These are phyloP conservation scores for Euthynnus affinis DNA, from an alignment of 2,797 vertebrate species.

Conservation along the genomic window DNA sequence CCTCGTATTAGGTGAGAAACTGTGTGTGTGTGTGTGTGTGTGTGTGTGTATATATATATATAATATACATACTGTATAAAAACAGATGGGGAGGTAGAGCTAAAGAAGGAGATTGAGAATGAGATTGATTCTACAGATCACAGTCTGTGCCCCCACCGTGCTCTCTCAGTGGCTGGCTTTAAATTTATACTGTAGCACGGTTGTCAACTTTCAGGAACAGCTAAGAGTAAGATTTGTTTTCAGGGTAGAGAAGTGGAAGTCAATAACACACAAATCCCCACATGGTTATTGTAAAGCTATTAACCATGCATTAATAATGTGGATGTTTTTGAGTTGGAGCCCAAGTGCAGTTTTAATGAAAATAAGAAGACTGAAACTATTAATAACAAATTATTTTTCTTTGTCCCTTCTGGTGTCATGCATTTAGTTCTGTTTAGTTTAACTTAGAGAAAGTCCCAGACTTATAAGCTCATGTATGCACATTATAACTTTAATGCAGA, in stretches of 20 bases:
- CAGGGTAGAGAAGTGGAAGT: constrained; percentile 23
- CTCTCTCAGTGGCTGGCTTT: constrained; percentile 22
- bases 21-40: background rate
- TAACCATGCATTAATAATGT: background rate
- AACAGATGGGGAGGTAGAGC: constrained; percentile 3
- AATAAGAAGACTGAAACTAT: background rate
- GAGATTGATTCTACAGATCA: constrained; percentile 28
- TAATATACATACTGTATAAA: background rate
- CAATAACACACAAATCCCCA: constrained; percentile 6
- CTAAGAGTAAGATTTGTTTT: constrained; percentile 33
- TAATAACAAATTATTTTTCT: constrained; percentile 1
- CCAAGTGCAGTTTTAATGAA: background rate
- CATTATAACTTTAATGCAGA: constrained; percentile 17
- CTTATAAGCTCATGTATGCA: constrained; percentile 34
- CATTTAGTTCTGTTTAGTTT: constrained; percentile 4
- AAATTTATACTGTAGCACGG: constrained; percentile 15
- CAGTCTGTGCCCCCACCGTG: background rate
- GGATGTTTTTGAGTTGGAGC: background rate
- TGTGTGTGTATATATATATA: background rate
- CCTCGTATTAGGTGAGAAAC: constrained; percentile 8
- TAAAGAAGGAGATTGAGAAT: constrained; percentile 29
- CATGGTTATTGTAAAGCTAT: constrained; percentile 7
- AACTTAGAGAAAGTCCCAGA: constrained; percentile 1
- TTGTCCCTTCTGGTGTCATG: background rate
- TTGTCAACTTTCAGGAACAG: constrained; percentile 44